These are phyloP conservation scores for Oncorhynchus gorbuscha DNA, from an alignment of 2,113 vertebrate species.

Conservation along the genomic window DNA sequence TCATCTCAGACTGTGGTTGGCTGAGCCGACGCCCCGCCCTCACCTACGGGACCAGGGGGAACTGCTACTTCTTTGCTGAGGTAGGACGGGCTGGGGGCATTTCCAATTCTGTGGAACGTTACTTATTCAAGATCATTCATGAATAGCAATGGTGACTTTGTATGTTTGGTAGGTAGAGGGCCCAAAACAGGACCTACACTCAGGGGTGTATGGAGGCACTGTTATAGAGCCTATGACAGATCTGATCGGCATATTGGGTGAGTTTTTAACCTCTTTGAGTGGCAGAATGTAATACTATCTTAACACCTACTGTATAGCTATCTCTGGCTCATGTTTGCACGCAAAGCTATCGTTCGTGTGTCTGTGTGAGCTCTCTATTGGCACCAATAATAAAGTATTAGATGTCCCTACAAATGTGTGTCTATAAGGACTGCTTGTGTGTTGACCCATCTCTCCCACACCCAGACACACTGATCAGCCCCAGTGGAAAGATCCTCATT, in stretches of 20 bases:
- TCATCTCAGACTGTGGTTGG: slow-evolving; percentile 81
- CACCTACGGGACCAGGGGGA: slow-evolving; percentile 81
- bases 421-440: neutral
- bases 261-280: slow-evolving; percentile 14
- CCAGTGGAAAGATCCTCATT: slow-evolving; percentile 82
- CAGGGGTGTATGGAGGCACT: slow-evolving; percentile 75
- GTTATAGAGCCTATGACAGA: slow-evolving; percentile 80
- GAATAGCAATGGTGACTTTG: neutral
- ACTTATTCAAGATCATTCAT: neutral
- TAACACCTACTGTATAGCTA: too few relatives aligned
- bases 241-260: slow-evolving; percentile 76
- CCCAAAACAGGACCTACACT: slow-evolving; percentile 77
- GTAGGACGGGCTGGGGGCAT: slow-evolving; percentile 41
- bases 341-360: too few relatives aligned
- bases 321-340: too few relatives aligned
- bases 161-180: slow-evolving; percentile 70
- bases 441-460: neutral
- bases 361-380: too few relatives aligned
- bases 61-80: slow-evolving; percentile 81
- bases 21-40: slow-evolving; percentile 75
- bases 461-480: slow-evolving; percentile 84
- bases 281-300: too few relatives aligned
- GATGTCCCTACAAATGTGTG: neutral
- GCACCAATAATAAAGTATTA: too few relatives aligned
- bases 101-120: neutral